Evolutionary conservation across 1,140 invertebrate genomes (phyloP).

Genomic region (Hesperophylax magnus): DNA sequence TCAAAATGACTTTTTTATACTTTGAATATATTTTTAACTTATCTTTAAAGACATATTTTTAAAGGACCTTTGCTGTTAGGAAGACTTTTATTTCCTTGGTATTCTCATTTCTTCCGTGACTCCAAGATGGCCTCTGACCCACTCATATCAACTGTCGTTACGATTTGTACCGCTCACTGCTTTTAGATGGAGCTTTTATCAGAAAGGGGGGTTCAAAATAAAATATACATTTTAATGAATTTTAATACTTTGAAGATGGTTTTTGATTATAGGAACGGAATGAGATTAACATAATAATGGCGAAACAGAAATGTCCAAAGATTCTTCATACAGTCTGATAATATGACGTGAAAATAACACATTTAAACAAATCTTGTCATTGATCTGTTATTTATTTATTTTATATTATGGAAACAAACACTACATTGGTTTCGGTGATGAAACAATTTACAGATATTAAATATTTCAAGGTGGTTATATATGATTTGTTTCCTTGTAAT

Average conservation of each 20-base stretch:
- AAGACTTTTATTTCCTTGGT: not conserved
- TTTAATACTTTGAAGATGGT: not conserved
- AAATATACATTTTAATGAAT: conserved; percentile 15
- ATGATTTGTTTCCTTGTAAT: no score
- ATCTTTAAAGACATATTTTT: not conserved
- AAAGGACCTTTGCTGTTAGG: not conserved
- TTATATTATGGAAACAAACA: no score
- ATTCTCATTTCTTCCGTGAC: no score
- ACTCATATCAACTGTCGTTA: conserved; percentile 28
- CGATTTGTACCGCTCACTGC: conserved; percentile 27
- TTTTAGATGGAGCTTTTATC: conserved; percentile 15
- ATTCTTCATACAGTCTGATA: no score
- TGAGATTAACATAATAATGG: not conserved
- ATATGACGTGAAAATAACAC: no score
- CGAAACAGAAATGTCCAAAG: not conserved
- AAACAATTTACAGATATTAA: no score
- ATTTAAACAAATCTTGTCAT: no score
- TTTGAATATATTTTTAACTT: not conserved
- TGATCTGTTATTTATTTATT: no score
- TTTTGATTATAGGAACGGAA: no score
- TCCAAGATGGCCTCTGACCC: conserved; percentile 12
- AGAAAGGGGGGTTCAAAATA: not conserved
- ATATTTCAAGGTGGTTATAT: no score
- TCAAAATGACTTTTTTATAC: no score
- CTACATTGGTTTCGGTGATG: no score